These are phyloP conservation scores for Caenorhabditis becei DNA, from an alignment of 2,888 invertebrate species.

Conservation along the genomic window DNA sequence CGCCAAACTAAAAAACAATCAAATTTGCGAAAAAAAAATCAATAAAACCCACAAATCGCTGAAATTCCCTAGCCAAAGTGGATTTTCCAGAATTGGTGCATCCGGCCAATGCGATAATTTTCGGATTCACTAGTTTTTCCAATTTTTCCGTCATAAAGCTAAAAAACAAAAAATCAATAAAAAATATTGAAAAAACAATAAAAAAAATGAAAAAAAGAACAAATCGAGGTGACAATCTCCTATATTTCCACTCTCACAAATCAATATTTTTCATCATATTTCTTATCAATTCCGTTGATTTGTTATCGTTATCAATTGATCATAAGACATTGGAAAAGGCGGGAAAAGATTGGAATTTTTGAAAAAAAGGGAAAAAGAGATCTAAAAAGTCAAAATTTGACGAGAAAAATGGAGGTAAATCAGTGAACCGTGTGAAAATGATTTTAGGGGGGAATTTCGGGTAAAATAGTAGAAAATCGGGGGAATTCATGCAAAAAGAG, in stretches of 20 bases:
- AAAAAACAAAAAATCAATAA: background rate
- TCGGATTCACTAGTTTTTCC: no score
- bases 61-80: conserved; percentile 71
- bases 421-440: conserved; percentile 28
- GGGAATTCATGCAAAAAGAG: background rate
- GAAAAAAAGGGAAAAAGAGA: background rate
- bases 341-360: background rate
- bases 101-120: conserved; percentile 67
- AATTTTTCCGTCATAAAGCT: conserved; percentile 12
- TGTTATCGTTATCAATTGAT: conserved; percentile 2
- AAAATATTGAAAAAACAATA: background rate
- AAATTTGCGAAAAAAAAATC: background rate
- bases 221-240: no score
- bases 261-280: conserved; percentile 30
- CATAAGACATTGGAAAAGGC: background rate
- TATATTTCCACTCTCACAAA: no score
- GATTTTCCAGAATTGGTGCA: conserved; percentile 80
- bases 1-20: conserved; percentile 48
- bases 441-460: background rate
- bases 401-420: conserved; percentile 2
- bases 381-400: no score
- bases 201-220: conserved; percentile 18
- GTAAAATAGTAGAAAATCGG: background rate
- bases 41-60: conserved; percentile 62
- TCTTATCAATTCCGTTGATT: background rate